phyloP scores from a whole-genome alignment of 2,113 vertebrate genomes.

The Noturus placidus region DNA sequence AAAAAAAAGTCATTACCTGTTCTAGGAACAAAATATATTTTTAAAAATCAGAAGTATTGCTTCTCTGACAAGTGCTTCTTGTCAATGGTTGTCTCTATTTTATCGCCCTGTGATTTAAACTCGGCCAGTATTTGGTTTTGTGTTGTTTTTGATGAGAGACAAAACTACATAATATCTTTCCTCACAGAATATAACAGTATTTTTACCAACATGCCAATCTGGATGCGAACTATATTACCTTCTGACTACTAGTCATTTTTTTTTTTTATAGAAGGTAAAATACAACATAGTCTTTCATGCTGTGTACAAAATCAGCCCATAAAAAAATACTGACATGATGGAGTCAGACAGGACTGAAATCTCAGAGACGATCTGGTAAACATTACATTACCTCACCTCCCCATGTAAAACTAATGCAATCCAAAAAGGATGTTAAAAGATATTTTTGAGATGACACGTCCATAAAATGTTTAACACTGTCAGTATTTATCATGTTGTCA shows the following conservation, averaged over 20 bases:
- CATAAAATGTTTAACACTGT: not conserved
- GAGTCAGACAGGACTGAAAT: constrained; percentile 1
- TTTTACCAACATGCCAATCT: not conserved
- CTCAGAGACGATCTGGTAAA: not conserved
- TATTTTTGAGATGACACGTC: not conserved
- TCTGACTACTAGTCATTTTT: not conserved
- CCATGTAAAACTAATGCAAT: not conserved
- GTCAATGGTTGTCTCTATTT: not conserved
- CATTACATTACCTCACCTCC: not conserved
- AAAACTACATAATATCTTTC: not conserved
- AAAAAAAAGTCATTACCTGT: not conserved
- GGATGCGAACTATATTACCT: not conserved
- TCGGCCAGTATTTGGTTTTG: not conserved
- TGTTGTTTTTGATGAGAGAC: not conserved
- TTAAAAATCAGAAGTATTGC: not conserved
- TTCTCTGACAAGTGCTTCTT: not conserved
- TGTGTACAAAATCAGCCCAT: not conserved
- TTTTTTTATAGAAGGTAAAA: not conserved
- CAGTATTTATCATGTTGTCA: not conserved
- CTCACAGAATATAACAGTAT: not conserved
- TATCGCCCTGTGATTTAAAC: not conserved
- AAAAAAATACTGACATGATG: constrained; percentile 19
- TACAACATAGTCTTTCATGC: not conserved
- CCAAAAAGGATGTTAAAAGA: not conserved
- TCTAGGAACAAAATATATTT: not conserved